Percentiles rank a stretch among this genome's conserved stretches.
phyloP scores from a whole-genome alignment of 1,140 invertebrate genomes.

The Drosophila oshimai region DNA sequence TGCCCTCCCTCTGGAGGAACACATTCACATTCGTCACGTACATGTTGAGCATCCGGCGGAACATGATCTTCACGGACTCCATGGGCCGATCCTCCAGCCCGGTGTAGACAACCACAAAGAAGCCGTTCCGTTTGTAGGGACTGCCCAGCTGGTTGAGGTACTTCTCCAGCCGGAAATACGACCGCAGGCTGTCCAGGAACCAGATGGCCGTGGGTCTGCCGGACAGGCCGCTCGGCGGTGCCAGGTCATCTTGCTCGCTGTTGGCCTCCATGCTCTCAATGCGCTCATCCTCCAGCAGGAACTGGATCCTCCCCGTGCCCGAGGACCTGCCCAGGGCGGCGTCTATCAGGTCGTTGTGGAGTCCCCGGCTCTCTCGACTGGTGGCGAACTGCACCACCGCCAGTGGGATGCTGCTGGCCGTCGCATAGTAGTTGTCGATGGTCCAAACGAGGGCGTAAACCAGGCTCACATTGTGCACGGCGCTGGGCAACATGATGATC shows the following conservation, averaged over 20 bases:
- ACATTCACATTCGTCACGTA: constrained; percentile 71
- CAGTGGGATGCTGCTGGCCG: constrained; percentile 36
- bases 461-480: constrained; percentile 48
- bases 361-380: constrained; percentile 5
- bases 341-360: constrained; percentile 68
- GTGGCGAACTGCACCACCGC: constrained; percentile 59
- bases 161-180: constrained; percentile 51
- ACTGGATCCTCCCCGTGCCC: constrained; percentile 22
- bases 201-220: constrained; percentile 47
- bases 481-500: constrained; percentile 10
- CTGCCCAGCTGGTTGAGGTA: constrained; percentile 35
- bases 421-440: constrained; percentile 59
- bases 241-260: background rate
- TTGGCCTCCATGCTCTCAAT: background rate
- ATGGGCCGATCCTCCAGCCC: constrained; percentile 47
- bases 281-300: constrained; percentile 44
- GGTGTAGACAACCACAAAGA: constrained; percentile 64
- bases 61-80: constrained; percentile 48
- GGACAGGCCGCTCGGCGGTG: constrained; percentile 15
- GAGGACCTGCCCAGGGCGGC: constrained; percentile 17
- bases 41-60: constrained; percentile 55
- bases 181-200: constrained; percentile 63
- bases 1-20: constrained; percentile 27
- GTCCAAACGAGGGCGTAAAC: constrained; percentile 71
- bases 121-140: constrained; percentile 62